Base-by-base conservation (phyloP, 2,113 vertebrate species). In the Lynx canadensis region DNA sequence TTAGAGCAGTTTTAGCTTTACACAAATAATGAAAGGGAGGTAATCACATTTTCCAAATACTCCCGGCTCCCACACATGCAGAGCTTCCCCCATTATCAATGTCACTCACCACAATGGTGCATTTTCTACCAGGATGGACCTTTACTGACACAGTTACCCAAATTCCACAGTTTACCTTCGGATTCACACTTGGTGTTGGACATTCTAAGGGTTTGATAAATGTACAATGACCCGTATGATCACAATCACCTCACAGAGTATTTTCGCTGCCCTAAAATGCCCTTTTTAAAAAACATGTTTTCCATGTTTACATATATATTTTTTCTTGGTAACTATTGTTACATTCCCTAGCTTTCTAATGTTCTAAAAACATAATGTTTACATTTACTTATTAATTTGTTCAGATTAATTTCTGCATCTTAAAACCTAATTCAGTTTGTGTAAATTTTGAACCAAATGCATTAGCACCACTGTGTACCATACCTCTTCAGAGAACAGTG, bases 371-470 rank as follows among this genome's bases (percentile, higher is more conserved):
- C 12, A 89, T 5, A 50, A 50, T 91, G 45, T 93, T 92, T 93
- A n/a, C 38, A 95, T 95, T 94, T 82, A 74, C 41, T 79, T 79
- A 96, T 25, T 97, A 85, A 36, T n/a, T 83, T 76, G n/a, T 60
- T 91, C 60, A n/a, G 66, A 85, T 78, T 85, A 76, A 65, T 95
- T 93, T 89, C 9, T 95, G 25, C 3, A 50, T 94, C 29, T 78
- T 82, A 89, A 78, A 90, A 76, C 8, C 29, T 76, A 91, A 36
- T n/a, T 76, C 12, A 57, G 29, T 85, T 94, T 85, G 13, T 89
- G 9, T 57, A 93, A 73, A 5, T 79, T 88, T 85, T 89, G 4
- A 87, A 60, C 29, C 36, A 94, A 65, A 76, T 68, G 1, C 18
- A 9, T 18, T 21, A 41, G 2, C 73, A 81, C 36, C 45, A 2